Percentiles rank a stretch among this genome's conserved stretches.
Evolutionary conservation across 1,140 invertebrate species (phyloP).

Genomic region (Aplysia californica): DNA sequence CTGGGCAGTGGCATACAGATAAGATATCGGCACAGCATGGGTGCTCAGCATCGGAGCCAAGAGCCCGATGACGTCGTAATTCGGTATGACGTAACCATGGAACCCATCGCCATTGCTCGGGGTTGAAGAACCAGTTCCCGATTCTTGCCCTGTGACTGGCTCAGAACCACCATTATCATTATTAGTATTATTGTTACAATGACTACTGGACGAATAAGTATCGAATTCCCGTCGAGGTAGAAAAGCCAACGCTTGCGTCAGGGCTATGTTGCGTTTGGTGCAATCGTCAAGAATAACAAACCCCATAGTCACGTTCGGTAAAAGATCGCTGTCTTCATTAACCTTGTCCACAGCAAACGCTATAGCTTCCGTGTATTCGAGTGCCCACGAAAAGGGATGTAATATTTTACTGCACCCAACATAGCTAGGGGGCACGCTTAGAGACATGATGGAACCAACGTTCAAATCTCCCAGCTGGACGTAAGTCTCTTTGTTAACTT

Average conservation of each 20-base stretch:
- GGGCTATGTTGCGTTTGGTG: constrained; percentile 21
- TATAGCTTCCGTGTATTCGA: constrained; percentile 35
- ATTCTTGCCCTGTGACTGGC: too few relatives aligned
- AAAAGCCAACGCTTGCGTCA: constrained; percentile 38
- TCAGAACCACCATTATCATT: not conserved
- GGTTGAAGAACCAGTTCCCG: too few relatives aligned
- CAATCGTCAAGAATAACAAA: constrained; percentile 40
- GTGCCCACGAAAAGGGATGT: constrained; percentile 3
- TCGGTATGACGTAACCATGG: too few relatives aligned
- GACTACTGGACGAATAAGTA: not conserved
- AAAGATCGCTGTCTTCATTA: constrained; percentile 26
- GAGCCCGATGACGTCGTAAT: constrained; percentile 41
- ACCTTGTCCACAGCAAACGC: constrained; percentile 38
- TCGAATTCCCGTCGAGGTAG: constrained; percentile 15
- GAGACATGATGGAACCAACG: too few relatives aligned
- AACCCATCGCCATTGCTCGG: too few relatives aligned
- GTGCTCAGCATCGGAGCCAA: constrained; percentile 65
- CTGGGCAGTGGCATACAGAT: constrained; percentile 73
- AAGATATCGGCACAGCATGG: constrained; percentile 76
- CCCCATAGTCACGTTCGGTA: constrained; percentile 39
- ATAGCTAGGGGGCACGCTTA: too few relatives aligned
- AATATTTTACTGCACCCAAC: not conserved
- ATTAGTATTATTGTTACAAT: not conserved
- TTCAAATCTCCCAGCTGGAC: too few relatives aligned
- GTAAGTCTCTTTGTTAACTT: too few relatives aligned